Evolutionary conservation across 2,888 invertebrate genomes (phyloP).

Genomic region (Mycogona germanica): DNA sequence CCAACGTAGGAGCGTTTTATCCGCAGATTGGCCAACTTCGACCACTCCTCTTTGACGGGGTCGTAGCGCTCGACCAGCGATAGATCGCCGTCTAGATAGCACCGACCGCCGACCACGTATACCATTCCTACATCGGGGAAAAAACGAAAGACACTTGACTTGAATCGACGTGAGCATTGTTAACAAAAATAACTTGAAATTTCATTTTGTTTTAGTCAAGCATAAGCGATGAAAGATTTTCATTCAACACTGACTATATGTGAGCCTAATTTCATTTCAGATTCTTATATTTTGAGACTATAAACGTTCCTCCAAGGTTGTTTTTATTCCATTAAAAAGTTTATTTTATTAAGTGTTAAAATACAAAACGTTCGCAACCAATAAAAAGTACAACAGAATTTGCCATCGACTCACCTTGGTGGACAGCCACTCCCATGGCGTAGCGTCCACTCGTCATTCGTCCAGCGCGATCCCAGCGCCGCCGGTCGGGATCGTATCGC

Average conservation of each 20-base stretch:
- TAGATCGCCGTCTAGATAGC: constrained; percentile 20
- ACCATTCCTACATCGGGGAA: constrained; percentile 56
- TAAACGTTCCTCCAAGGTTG: background rate
- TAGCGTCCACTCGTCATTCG: constrained; percentile 73
- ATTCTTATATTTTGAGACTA: no score
- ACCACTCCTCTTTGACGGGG: constrained; percentile 70
- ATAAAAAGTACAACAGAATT: background rate
- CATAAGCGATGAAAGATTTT: no score
- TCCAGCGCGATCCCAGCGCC: constrained; percentile 64
- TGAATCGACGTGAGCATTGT: no score
- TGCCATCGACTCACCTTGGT: constrained; percentile 47
- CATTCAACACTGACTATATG: no score
- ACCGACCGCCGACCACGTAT: constrained; percentile 71
- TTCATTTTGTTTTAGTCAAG: no score
- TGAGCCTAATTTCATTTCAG: no score
- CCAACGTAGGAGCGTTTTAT: constrained; percentile 79
- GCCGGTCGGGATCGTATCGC: constrained; percentile 63
- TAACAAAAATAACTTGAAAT: no score
- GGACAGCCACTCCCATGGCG: constrained; percentile 81
- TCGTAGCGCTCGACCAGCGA: constrained; percentile 31
- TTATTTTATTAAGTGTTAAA: background rate
- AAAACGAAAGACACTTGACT: no score
- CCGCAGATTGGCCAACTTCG: constrained; percentile 58
- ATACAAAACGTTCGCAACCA: background rate
- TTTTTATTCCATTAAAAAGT: background rate